phyloP scores from a whole-genome alignment of 2,888 invertebrate genomes.

The Gortyna flavago region DNA sequence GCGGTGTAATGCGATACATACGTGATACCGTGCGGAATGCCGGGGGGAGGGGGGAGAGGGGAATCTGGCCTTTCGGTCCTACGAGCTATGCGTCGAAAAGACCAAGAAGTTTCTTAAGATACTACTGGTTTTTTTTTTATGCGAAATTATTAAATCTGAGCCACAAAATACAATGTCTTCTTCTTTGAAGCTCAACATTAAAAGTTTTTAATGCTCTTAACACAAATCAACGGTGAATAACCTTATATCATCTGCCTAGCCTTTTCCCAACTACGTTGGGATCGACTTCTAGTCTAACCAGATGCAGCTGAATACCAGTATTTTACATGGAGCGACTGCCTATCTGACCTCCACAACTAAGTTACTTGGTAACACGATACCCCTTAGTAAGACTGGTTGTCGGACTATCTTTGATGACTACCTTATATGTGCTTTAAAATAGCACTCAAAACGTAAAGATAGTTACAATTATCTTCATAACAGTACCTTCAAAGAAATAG shows the following conservation, averaged over 20 bases:
- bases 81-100: neutral
- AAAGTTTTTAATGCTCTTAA: neutral
- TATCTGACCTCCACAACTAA: neutral
- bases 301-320: neutral
- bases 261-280: too few species aligned
- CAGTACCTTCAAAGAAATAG: conserved; percentile 1
- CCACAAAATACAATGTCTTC: neutral
- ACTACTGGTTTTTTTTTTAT: neutral
- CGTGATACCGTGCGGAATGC: conserved; percentile 53
- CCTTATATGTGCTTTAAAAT: neutral
- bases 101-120: neutral
- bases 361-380: neutral
- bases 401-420: neutral
- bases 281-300: too few species aligned
- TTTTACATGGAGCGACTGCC: neutral
- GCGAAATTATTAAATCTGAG: neutral
- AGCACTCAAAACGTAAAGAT: neutral
- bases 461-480: neutral
- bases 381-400: too few species aligned
- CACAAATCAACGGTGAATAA: neutral
- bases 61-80: conserved; percentile 7
- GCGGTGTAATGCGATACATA: conserved; percentile 66
- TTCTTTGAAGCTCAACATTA: neutral
- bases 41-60: neutral
- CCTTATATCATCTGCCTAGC: neutral